Base-by-base conservation (phyloP, 2,888 invertebrate genomes). In the Byasa hedistus region DNA sequence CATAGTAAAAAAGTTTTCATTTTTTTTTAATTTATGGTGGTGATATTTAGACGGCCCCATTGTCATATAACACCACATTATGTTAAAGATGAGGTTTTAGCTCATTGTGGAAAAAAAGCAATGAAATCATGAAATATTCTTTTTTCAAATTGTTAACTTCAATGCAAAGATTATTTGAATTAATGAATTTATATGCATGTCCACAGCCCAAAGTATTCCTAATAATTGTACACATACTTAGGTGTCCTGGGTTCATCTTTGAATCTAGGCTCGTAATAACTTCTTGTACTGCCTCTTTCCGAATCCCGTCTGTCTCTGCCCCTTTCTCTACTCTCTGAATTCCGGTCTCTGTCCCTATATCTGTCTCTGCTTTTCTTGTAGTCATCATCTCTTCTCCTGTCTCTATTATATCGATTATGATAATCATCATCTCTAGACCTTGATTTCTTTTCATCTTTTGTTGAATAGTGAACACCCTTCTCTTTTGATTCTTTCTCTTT, bases 191-290 rank as follows among this genome's bases (percentile, higher is more conserved):
- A 27, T 27, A 4, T 27, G 27, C 27, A 4, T 27, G 27, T 27
- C 3, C 27, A 27, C 5, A 27, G 27, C 27, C 5, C 5, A 27
- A 27, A 27, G 3, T 27, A 44, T 48, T 48, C 48, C 8, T 48
- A 4, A 48, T 19, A n/a, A 57, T 39, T 32, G 51, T 61, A 32
- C 51, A 60, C 64, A 69, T 79, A 93, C 85, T 93, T 94, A 0
- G 98, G 98, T 17, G 98, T 98, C 69, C 93, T 93, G 0, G 98
- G 98, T 80, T 98, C 98, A 89, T 98, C 97, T 78, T 93, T 95
- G 79, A 96, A 96, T 59, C 95, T 92, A 0, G 94, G 93, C 27
- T 94, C 92, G 79, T 92, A 92, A 70, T 90, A 87, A 74, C 92
- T 92, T 61, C 91, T 81, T 70, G 83, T 92, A 79, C 81, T 92